These are phyloP conservation scores for Philaethria dido DNA, from an alignment of 2,888 invertebrate genomes.

Conservation along the genomic window DNA sequence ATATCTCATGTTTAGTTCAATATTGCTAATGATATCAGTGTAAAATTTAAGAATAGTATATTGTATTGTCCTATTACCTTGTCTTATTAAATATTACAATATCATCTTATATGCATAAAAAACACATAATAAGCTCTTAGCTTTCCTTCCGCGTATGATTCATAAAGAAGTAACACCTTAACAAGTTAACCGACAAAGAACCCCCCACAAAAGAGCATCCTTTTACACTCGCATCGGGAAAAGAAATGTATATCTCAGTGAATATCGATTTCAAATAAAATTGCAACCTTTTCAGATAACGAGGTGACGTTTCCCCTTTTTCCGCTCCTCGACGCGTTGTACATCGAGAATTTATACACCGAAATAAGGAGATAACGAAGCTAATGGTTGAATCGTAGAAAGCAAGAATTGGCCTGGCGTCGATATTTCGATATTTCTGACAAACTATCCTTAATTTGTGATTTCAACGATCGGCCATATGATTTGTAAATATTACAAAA, in stretches of 20 bases:
- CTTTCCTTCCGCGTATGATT: constrained; percentile 31
- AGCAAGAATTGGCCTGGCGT: constrained; percentile 60
- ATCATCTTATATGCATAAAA: background rate
- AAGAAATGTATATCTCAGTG: constrained; percentile 69
- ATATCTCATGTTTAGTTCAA: too few relatives aligned
- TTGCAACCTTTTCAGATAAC: constrained; percentile 84
- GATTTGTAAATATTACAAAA: too few relatives aligned
- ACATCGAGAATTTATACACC: constrained; percentile 80
- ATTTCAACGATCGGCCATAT: background rate
- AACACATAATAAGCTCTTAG: constrained; percentile 14
- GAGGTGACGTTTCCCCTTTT: constrained; percentile 81
- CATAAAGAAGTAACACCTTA: constrained; percentile 34
- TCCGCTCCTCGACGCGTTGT: constrained; percentile 66
- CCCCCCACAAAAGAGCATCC: constrained; percentile 42
- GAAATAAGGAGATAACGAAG: constrained; percentile 82
- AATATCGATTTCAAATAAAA: constrained; percentile 84
- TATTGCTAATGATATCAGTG: too few relatives aligned
- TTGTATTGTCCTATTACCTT: too few relatives aligned
- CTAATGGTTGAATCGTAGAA: constrained; percentile 65
- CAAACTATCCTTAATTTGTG: constrained; percentile 1
- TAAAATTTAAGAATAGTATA: too few relatives aligned
- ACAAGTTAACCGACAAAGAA: constrained; percentile 37
- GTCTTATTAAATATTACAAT: too few relatives aligned
- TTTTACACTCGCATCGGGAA: constrained; percentile 51
- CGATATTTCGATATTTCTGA: constrained; percentile 23